These are phyloP conservation scores for Patagioenas fasciata DNA, from an alignment of 2,113 vertebrate species.

Conservation along the genomic window DNA sequence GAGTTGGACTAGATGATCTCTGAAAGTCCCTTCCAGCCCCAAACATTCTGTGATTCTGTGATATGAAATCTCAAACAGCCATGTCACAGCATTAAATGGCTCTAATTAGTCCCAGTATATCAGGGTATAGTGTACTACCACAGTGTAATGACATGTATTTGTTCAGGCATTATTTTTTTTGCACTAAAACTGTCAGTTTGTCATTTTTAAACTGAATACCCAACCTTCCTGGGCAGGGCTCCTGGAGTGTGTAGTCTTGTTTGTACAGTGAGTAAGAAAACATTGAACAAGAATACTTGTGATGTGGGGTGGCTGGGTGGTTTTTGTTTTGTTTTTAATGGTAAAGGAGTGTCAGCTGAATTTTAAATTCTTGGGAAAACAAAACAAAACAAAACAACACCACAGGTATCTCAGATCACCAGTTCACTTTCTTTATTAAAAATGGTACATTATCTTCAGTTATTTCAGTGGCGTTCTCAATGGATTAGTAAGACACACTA, in stretches of 20 bases:
- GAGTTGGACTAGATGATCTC: too few species aligned
- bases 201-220: neutral
- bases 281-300: neutral
- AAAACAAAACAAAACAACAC: neutral
- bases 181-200: neutral
- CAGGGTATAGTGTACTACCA: neutral
- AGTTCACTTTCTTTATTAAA: neutral
- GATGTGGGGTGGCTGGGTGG: neutral
- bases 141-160: neutral
- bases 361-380: neutral
- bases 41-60: too few species aligned
- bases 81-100: neutral
- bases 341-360: neutral
- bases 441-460: neutral
- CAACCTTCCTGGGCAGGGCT: neutral
- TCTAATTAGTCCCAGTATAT: neutral
- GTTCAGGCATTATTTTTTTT: neutral
- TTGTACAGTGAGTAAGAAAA: neutral
- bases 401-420: neutral
- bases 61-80: neutral
- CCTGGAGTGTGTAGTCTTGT: neutral
- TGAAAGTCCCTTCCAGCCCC: too few species aligned
- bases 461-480: neutral
- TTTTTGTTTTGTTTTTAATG: neutral
- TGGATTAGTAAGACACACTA: neutral